Conservation (phyloP, 2,113 vertebrate genomes). For the Rhinopomastus cyanomelas region DNA sequence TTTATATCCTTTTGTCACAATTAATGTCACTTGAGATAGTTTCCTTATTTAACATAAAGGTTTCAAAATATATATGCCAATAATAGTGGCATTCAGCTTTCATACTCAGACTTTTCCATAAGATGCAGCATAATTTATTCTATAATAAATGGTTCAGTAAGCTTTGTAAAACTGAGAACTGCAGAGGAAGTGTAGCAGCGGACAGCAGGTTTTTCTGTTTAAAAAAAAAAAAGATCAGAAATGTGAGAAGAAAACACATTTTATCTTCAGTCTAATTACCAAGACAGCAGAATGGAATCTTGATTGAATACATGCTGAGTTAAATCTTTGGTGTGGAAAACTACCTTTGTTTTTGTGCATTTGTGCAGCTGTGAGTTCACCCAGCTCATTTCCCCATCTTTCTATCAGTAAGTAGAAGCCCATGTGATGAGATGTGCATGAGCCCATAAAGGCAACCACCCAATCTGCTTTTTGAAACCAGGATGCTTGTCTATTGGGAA, state of each 20-base stretch:
- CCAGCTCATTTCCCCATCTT: conserved; percentile 1
- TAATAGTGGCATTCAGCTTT: not conserved
- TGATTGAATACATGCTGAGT: conserved; percentile 29
- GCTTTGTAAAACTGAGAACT: not conserved
- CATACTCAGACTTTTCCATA: not conserved
- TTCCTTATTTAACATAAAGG: not conserved
- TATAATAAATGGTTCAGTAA: not conserved
- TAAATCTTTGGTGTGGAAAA: conserved; percentile 21
- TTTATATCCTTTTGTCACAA: not conserved
- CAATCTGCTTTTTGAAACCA: not conserved
- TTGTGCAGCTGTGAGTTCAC: conserved; percentile 39
- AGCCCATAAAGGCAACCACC: not conserved
- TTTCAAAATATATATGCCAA: not conserved
- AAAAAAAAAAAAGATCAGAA: not conserved
- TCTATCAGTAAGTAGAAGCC: not conserved
- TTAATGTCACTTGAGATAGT: not conserved
- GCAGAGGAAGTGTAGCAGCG: not conserved
- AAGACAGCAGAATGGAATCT: conserved; percentile 29
- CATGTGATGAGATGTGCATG: not conserved
- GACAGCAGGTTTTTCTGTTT: not conserved
- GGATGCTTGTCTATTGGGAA: not conserved
- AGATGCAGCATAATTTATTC: not conserved
- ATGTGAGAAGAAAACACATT: not conserved
- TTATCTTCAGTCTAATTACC: conserved; percentile 17
- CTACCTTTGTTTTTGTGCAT: not conserved